Evolutionary conservation across 1,140 invertebrate species (phyloP).

Genomic region (Zophobas morio): DNA sequence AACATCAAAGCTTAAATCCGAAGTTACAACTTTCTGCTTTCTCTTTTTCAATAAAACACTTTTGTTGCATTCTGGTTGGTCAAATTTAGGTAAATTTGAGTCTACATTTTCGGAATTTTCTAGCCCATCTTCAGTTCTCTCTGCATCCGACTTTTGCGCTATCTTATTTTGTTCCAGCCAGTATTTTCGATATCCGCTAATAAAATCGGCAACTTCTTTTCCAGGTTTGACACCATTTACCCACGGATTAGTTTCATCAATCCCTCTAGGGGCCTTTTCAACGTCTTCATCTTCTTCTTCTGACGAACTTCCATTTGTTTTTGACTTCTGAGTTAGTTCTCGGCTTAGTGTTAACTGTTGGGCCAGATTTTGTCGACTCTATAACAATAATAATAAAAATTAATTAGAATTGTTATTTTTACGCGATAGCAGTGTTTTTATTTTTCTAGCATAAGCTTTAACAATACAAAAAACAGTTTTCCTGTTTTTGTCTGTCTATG

Average conservation of each 20-base stretch:
- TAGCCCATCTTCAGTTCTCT: constrained; percentile 28
- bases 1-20: constrained; percentile 8
- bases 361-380: constrained; percentile 85
- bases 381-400: constrained; percentile 61
- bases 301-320: constrained; percentile 68
- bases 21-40: constrained; percentile 49
- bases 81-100: too few relatives aligned
- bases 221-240: constrained; percentile 68
- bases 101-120: constrained; percentile 32
- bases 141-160: constrained; percentile 18
- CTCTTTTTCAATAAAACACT: constrained; percentile 5
- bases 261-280: constrained; percentile 57
- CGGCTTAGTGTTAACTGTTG: constrained; percentile 89
- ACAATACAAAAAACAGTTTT: too few relatives aligned
- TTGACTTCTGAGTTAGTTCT: constrained; percentile 85
- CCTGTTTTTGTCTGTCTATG: too few relatives aligned
- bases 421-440: background rate
- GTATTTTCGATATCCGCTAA: constrained; percentile 81
- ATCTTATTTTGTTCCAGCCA: constrained; percentile 74
- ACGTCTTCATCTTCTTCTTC: constrained; percentile 72
- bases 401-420: constrained; percentile 46
- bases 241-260: constrained; percentile 80
- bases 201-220: constrained; percentile 74
- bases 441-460: too few relatives aligned
- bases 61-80: too few relatives aligned